phyloP scores from a whole-genome alignment of 2,888 invertebrate genomes.

The Thymelicus lineola region DNA sequence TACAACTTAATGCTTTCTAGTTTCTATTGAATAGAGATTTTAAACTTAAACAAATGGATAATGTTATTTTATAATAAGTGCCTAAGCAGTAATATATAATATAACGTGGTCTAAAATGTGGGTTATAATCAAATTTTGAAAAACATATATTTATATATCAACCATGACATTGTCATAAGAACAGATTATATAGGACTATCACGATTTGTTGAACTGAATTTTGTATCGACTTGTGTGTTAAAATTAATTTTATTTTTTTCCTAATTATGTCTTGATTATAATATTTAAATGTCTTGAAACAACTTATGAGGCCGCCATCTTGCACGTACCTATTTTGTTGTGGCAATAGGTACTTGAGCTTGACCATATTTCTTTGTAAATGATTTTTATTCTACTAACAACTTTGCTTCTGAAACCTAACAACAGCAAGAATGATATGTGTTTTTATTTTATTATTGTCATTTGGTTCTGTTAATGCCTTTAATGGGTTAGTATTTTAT shows the following conservation, averaged over 20 bases:
- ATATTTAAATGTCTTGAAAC: conserved; percentile 6
- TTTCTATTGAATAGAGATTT: conserved; percentile 38
- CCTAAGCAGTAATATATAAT: conserved; percentile 34
- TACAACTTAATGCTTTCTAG: conserved; percentile 31
- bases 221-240: conserved; percentile 18
- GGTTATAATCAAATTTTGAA: conserved; percentile 31
- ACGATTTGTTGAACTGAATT: conserved; percentile 18
- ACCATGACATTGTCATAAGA: conserved; percentile 37
- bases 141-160: conserved; percentile 28
- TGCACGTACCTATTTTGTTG: neutral
- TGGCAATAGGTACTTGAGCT: neutral
- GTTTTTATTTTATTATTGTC: neutral
- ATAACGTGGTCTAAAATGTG: conserved; percentile 30
- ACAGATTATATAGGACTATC: neutral
- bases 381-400: neutral
- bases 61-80: conserved; percentile 38
- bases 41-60: conserved; percentile 30
- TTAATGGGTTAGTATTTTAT: no score
- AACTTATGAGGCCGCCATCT: conserved; percentile 7
- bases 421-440: neutral
- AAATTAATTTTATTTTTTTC: conserved; percentile 21
- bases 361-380: conserved; percentile 4
- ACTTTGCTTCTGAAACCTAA: conserved; percentile 9
- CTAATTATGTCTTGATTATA: conserved; percentile 18
- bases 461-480: neutral